Base-by-base conservation (phyloP, 1,140 invertebrate species). In the Macrotrachela quadricornifera region DNA sequence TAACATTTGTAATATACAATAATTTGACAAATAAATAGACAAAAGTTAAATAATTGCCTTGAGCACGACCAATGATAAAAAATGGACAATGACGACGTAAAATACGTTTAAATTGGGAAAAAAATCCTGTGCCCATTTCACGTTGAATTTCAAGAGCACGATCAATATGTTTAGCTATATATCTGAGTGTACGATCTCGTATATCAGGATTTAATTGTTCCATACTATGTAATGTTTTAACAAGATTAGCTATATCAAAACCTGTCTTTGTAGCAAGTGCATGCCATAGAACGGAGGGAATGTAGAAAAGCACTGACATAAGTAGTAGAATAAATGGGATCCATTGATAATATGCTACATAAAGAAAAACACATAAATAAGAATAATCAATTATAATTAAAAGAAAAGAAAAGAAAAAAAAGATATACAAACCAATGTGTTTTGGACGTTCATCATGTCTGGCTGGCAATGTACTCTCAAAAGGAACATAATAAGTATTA, bases 21-120 rank as follows among this genome's bases (percentile, higher is more conserved):
- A 70, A 47, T 60, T 75, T 75, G 45, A 72, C 69, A 51, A 72
- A 62, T 36, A 75, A 62, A 59, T 74, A 75, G 21, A 71, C 60
- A 44, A 64, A 63, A 9, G 71, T 65, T 21, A 74, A 63, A 59
- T 71, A 74, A 57, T 73, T 72, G 8, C 72, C 71, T 61, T 72
- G 72, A 43, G 71, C 60, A 50, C 66, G 64, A 1, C 73, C 72
- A 49, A 63, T 47, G 6, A 49, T 53, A 51, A 45, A 9, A 39
- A 47, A 64, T 64, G 13, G 68, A 44, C 17, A 69, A 56, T 16
- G 61, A 63, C 63, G 11, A 64, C 66, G 45, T 64, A 56, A 49
- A 48, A 47, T 46, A 42, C 46, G 46, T 6, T 44, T 53, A 17
- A 53, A 41, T 30, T 44, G 42, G 13, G 68, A 15, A 65, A 63